phyloP scores from a whole-genome alignment of 2,888 invertebrate species.

The Macaria notata region DNA sequence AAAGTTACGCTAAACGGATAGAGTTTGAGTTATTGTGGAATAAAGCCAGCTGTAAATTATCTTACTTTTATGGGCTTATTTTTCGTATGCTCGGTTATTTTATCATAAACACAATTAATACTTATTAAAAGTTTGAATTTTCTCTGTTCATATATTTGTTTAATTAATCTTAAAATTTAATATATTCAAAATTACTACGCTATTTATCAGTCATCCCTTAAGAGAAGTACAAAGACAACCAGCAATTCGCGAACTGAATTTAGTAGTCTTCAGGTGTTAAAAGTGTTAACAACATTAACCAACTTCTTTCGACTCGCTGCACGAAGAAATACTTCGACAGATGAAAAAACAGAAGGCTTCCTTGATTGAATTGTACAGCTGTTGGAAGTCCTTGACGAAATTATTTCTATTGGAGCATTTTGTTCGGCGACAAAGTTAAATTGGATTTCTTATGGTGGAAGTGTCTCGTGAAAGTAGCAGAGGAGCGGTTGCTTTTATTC shows the following conservation, averaged over 20 bases:
- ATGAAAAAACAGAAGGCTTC: slow-evolving; percentile 62
- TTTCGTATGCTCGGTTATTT: too few relatives aligned
- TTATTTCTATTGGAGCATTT: slow-evolving; percentile 80
- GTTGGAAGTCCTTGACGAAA: slow-evolving; percentile 75
- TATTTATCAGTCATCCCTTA: too few relatives aligned
- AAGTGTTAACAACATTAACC: slow-evolving; percentile 58
- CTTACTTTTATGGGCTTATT: too few relatives aligned
- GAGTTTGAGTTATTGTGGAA: too few relatives aligned
- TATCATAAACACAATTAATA: too few relatives aligned
- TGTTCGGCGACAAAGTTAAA: slow-evolving; percentile 79
- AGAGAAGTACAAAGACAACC: not conserved
- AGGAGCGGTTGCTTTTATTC: slow-evolving; percentile 64
- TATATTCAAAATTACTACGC: too few relatives aligned
- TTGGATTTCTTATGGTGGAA: slow-evolving; percentile 79
- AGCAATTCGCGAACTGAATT: slow-evolving; percentile 5
- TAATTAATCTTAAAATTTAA: too few relatives aligned
- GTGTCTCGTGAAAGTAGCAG: slow-evolving; percentile 64
- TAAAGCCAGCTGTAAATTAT: too few relatives aligned
- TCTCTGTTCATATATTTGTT: too few relatives aligned
- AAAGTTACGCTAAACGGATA: too few relatives aligned
- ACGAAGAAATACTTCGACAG: slow-evolving; percentile 49
- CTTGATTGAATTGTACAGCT: slow-evolving; percentile 79
- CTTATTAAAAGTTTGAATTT: too few relatives aligned
- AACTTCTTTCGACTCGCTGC: slow-evolving; percentile 51
- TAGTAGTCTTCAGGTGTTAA: slow-evolving; percentile 49